These are phyloP conservation scores for Glossophaga mutica DNA, from an alignment of 2,797 vertebrate genomes.

Conservation along the genomic window DNA sequence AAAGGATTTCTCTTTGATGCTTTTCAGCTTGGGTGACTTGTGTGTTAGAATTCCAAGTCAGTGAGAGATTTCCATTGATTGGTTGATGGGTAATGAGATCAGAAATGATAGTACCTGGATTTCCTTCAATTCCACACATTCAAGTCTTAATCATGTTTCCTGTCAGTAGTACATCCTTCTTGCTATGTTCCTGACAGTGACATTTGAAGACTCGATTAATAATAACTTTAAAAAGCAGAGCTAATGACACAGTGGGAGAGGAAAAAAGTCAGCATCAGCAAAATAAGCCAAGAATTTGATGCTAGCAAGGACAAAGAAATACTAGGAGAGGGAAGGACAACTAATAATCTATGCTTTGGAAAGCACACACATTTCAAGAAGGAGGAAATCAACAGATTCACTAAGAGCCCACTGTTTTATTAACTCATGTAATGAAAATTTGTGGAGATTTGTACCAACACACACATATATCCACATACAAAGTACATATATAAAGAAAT, in stretches of 20 bases:
- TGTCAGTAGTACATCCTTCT: slow-evolving; percentile 45
- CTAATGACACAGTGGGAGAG: not conserved
- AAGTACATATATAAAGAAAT: not conserved
- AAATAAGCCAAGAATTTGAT: slow-evolving; percentile 31
- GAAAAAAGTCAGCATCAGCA: slow-evolving; percentile 38
- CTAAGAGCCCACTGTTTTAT: not conserved
- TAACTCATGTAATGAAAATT: not conserved
- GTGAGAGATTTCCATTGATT: slow-evolving; percentile 58
- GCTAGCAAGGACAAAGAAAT: not conserved
- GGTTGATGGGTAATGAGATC: slow-evolving; percentile 64
- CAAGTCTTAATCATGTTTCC: slow-evolving; percentile 67
- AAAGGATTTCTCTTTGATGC: slow-evolving; percentile 76
- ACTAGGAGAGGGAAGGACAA: not conserved
- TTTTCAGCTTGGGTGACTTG: slow-evolving; percentile 39
- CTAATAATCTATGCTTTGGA: slow-evolving; percentile 45
- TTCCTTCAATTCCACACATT: slow-evolving; percentile 53
- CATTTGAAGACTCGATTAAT: slow-evolving; percentile 45
- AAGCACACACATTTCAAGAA: not conserved
- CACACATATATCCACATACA: not conserved
- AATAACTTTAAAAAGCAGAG: slow-evolving; percentile 42
- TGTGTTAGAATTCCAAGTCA: slow-evolving; percentile 66
- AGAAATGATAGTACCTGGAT: slow-evolving; percentile 39
- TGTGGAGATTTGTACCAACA: not conserved
- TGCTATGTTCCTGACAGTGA: slow-evolving; percentile 28
- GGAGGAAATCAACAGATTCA: not conserved